Evolutionary conservation across 1,140 invertebrate species (phyloP).

Genomic region (Drosophila littoralis): DNA sequence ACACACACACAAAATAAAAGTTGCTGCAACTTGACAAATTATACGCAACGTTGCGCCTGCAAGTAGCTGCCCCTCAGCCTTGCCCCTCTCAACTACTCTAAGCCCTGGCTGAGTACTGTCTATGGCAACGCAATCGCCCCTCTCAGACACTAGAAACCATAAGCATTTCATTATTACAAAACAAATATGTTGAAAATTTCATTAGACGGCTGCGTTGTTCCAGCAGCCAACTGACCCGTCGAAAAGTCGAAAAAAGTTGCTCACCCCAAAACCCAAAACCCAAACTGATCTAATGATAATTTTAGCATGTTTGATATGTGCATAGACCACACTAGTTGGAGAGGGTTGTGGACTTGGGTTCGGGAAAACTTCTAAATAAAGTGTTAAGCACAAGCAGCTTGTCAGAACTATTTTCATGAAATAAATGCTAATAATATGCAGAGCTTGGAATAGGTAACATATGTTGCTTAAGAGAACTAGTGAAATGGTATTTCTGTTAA

Average conservation of each 20-base stretch:
- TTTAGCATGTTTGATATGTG: background rate
- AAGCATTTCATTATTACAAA: constrained; percentile 78
- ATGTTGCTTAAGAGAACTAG: too few species aligned
- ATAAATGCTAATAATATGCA: too few species aligned
- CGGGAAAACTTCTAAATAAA: background rate
- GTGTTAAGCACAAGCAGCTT: background rate
- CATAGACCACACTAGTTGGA: background rate
- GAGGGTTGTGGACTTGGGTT: background rate
- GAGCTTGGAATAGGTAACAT: too few species aligned
- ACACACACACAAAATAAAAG: constrained; percentile 16
- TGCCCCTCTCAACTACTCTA: constrained; percentile 14
- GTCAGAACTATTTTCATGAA: too few species aligned
- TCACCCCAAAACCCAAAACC: background rate
- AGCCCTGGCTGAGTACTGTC: constrained; percentile 1
- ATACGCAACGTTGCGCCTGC: constrained; percentile 42
- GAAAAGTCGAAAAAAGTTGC: constrained; percentile 12
- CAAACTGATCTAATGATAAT: constrained; percentile 7
- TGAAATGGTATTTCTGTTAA: too few species aligned
- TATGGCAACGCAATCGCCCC: constrained; percentile 16
- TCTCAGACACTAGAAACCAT: constrained; percentile 41
- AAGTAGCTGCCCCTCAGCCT: constrained; percentile 8
- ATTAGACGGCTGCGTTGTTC: constrained; percentile 69
- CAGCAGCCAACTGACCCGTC: constrained; percentile 33
- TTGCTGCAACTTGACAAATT: constrained; percentile 41
- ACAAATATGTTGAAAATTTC: constrained; percentile 80